Evolutionary conservation across 2,113 vertebrate species (phyloP).

Genomic region (Solea solea): DNA sequence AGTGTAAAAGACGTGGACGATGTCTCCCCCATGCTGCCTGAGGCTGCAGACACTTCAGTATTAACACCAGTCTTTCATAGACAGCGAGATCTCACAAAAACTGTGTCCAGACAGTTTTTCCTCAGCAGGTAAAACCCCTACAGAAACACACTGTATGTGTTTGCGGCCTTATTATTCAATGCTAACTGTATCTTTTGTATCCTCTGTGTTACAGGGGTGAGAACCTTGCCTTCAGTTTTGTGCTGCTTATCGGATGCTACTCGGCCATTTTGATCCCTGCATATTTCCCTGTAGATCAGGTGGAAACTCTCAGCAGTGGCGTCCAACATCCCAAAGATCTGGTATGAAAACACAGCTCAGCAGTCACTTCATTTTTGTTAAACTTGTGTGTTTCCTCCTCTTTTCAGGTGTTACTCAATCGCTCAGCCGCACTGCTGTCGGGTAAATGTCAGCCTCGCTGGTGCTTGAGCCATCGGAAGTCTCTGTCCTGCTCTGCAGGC

Average conservation of each 20-base stretch:
- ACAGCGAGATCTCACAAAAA: conserved; percentile 9
- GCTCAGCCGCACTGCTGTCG: conserved; percentile 70
- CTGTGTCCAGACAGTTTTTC: conserved; percentile 60
- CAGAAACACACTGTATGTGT: background rate
- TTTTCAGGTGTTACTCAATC: conserved; percentile 72
- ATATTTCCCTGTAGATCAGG: conserved; percentile 57
- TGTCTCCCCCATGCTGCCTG: conserved; percentile 56
- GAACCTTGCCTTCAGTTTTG: conserved; percentile 73
- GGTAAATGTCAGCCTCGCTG: conserved; percentile 65
- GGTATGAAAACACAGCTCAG: conserved; percentile 47
- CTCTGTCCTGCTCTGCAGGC: conserved; percentile 46
- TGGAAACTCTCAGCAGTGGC: conserved; percentile 28
- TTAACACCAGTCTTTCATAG: conserved; percentile 21
- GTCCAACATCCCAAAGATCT: conserved; percentile 49
- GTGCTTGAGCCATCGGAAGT: conserved; percentile 61
- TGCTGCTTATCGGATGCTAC: conserved; percentile 77
- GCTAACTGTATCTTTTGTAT: background rate
- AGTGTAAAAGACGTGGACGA: conserved; percentile 59
- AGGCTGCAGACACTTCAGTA: conserved; percentile 26
- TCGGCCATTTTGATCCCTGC: conserved; percentile 78
- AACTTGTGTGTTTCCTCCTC: background rate
- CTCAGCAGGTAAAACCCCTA: conserved; percentile 65
- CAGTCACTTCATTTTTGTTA: background rate
- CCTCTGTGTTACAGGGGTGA: conserved; percentile 54
- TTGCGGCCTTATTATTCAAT: background rate